Percentiles rank a stretch among this genome's conserved stretches.
Evolutionary conservation across 2,113 vertebrate genomes (phyloP).

Genomic region (Hippocampus mohnikei): DNA sequence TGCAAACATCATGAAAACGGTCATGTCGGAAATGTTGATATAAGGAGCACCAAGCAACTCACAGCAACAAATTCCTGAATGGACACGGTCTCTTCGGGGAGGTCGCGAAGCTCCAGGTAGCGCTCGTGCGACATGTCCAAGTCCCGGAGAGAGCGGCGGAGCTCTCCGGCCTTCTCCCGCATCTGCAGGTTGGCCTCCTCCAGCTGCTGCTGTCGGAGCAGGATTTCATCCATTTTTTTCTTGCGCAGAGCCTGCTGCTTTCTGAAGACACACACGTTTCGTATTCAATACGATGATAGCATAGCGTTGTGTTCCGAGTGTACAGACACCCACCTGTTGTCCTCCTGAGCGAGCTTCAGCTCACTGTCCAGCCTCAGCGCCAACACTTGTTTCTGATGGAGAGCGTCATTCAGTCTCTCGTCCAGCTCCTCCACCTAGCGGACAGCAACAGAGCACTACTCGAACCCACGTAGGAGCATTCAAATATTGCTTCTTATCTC

Average conservation of each 20-base stretch:
- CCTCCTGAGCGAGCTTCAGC: constrained; percentile 87
- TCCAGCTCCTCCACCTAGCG: constrained; percentile 89
- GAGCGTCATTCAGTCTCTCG: constrained; percentile 87
- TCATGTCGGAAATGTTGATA: not conserved
- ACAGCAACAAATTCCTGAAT: constrained; percentile 94
- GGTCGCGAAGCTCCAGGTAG: constrained; percentile 78
- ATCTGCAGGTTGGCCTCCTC: constrained; percentile 90
- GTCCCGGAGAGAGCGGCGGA: constrained; percentile 82
- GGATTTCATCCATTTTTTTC: constrained; percentile 91
- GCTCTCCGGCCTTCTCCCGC: constrained; percentile 84
- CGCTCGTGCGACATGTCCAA: constrained; percentile 84
- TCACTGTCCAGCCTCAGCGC: constrained; percentile 88
- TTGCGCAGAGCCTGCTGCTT: constrained; percentile 89
- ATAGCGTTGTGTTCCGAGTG: no score
- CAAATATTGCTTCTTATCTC: no score
- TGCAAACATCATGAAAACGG: constrained; percentile 38
- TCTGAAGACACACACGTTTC: constrained; percentile 60
- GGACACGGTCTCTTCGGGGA: constrained; percentile 87
- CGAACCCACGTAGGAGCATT: not conserved
- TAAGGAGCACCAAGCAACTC: constrained; percentile 35
- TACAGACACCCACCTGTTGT: constrained; percentile 77
- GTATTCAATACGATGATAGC: not conserved
- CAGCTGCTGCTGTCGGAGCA: constrained; percentile 87
- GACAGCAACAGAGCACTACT: not conserved
- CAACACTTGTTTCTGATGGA: constrained; percentile 92